These are phyloP conservation scores for Philaenus spumarius DNA, from an alignment of 1,140 invertebrate species.

Conservation along the genomic window DNA sequence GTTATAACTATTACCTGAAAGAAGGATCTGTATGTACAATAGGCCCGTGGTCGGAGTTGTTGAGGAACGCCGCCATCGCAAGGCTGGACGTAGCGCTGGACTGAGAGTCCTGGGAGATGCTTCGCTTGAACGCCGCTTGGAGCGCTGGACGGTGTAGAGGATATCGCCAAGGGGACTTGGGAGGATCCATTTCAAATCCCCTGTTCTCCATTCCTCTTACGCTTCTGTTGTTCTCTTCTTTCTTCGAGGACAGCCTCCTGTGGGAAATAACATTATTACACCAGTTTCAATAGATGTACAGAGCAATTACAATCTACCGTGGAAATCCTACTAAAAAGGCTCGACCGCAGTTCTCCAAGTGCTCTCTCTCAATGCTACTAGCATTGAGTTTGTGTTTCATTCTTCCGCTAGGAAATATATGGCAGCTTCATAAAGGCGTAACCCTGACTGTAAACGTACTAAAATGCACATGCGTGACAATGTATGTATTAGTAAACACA, in stretches of 20 bases:
- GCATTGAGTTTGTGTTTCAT: no score
- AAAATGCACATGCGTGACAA: no score
- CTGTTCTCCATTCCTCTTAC: conserved; percentile 46
- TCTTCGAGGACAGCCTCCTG: conserved; percentile 54
- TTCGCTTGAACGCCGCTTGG: conserved; percentile 29
- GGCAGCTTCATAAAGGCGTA: no score
- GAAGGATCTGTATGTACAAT: conserved; percentile 3
- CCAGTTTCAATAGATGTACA: no score
- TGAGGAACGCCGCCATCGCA: conserved; percentile 41
- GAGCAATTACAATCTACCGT: no score
- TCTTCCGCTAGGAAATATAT: no score
- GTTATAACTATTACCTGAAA: no score
- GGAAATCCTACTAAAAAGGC: no score
- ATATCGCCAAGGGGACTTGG: conserved; percentile 51
- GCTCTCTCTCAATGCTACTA: no score
- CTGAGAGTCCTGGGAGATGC: conserved; percentile 29
- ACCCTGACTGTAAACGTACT: no score
- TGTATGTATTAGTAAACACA: no score
- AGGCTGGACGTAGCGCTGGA: conserved; percentile 27
- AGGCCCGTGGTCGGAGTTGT: neutral
- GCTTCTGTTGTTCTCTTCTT: conserved; percentile 42
- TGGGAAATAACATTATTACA: conserved; percentile 22
- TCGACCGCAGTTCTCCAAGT: no score
- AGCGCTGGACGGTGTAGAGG: conserved; percentile 38
- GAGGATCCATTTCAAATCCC: conserved; percentile 49